Conservation (phyloP, 2,888 invertebrate genomes). For the Sylvicola cinctus region DNA sequence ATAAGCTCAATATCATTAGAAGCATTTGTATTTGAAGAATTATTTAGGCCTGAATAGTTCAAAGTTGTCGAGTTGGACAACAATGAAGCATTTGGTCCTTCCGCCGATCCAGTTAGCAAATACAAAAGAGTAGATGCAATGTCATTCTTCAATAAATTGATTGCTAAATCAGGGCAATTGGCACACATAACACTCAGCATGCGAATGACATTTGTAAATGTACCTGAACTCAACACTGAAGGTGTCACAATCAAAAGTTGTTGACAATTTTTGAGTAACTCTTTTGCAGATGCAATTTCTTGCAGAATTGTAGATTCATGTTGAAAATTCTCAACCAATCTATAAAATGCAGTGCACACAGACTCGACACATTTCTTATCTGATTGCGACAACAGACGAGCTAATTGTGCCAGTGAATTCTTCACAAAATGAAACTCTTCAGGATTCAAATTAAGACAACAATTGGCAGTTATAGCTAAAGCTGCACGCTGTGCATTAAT, state of each 20-base stretch:
- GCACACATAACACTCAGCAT: slow-evolving; percentile 94
- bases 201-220: slow-evolving; percentile 89
- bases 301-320: slow-evolving; percentile 74
- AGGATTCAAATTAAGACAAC: slow-evolving; percentile 80
- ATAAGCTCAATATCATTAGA: slow-evolving; percentile 55
- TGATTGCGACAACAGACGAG: slow-evolving; percentile 58
- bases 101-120: slow-evolving; percentile 74
- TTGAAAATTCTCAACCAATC: slow-evolving; percentile 91
- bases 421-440: slow-evolving; percentile 89
- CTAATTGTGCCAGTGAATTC: slow-evolving; percentile 70
- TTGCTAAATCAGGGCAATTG: slow-evolving; percentile 84
- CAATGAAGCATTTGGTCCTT: slow-evolving; percentile 20
- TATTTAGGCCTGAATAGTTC: neutral
- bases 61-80: too few relatives aligned
- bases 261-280: slow-evolving; percentile 79
- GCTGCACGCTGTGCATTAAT: slow-evolving; percentile 95
- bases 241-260: slow-evolving; percentile 83
- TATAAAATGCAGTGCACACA: slow-evolving; percentile 88
- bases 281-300: slow-evolving; percentile 75
- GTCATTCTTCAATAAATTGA: slow-evolving; percentile 78
- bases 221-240: slow-evolving; percentile 82
- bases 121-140: slow-evolving; percentile 91
- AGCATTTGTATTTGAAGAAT: slow-evolving; percentile 19
- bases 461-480: slow-evolving; percentile 90
- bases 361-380: slow-evolving; percentile 98